A percentile compares a stretch with the other conserved stretches of the same genome.
phyloP scores from a whole-genome alignment of 2,888 invertebrate species.

The Amaurobius ferox region DNA sequence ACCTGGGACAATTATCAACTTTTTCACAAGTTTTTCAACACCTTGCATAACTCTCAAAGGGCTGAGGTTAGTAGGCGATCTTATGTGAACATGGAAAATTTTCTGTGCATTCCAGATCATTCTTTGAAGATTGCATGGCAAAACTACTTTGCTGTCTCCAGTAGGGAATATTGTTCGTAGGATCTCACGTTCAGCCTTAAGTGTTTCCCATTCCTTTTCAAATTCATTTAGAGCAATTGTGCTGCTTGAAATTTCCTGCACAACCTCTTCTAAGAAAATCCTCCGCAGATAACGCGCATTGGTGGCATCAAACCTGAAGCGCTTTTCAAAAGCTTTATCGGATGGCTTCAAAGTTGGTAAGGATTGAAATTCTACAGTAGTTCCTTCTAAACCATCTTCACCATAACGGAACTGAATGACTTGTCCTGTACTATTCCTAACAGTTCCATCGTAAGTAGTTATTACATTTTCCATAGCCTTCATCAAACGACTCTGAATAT shows the following conservation, averaged over 20 bases:
- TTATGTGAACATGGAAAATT: slow-evolving; percentile 97
- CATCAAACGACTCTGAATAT: slow-evolving; percentile 99
- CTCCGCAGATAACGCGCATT: slow-evolving; percentile 85
- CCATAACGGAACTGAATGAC: slow-evolving; percentile 97
- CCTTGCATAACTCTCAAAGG: slow-evolving; percentile 93
- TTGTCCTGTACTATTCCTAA: slow-evolving; percentile 96
- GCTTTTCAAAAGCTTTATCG: slow-evolving; percentile 95
- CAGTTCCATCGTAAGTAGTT: slow-evolving; percentile 99
- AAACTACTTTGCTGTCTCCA: slow-evolving; percentile 95
- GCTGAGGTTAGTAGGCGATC: slow-evolving; percentile 94
- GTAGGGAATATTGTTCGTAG: slow-evolving; percentile 95
- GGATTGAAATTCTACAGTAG: slow-evolving; percentile 96
- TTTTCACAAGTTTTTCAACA: slow-evolving; percentile 90
- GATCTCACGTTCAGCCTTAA: slow-evolving; percentile 90
- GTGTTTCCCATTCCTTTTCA: slow-evolving; percentile 97
- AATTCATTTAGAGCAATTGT: slow-evolving; percentile 92
- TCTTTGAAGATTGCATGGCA: slow-evolving; percentile 97
- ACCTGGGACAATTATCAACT: slow-evolving; percentile 95
- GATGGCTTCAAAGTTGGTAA: slow-evolving; percentile 96
- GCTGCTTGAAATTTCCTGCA: slow-evolving; percentile 94
- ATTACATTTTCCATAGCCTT: slow-evolving; percentile 99
- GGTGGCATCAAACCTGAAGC: slow-evolving; percentile 96
- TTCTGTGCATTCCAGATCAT: slow-evolving; percentile 99
- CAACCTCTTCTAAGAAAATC: slow-evolving; percentile 95
- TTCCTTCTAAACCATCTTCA: slow-evolving; percentile 98